These are phyloP conservation scores for Archilochus colubris DNA, from an alignment of 2,113 vertebrate species.

Conservation along the genomic window DNA sequence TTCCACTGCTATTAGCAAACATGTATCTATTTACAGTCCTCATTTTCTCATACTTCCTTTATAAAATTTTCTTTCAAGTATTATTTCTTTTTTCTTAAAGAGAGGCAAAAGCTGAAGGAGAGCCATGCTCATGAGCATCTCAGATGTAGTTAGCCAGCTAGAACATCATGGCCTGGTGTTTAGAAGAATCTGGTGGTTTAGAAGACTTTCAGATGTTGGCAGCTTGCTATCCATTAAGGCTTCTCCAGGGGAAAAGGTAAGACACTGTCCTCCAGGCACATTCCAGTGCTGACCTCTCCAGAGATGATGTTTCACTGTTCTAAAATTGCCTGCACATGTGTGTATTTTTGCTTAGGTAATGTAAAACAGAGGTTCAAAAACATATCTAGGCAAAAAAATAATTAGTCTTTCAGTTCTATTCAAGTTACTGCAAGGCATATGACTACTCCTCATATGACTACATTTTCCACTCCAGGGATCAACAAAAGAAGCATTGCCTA, in stretches of 20 bases:
- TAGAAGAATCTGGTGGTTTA: background rate
- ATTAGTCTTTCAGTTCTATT: background rate
- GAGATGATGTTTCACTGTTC: background rate
- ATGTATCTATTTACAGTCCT: background rate
- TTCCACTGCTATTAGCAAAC: background rate
- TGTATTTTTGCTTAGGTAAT: background rate
- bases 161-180: background rate
- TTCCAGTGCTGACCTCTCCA: background rate
- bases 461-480: background rate
- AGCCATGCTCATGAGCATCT: background rate
- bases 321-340: background rate
- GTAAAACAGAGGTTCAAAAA: background rate
- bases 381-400: background rate
- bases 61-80: background rate
- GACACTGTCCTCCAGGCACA: background rate
- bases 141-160: background rate
- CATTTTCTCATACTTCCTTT: background rate
- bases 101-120: background rate
- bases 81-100: background rate
- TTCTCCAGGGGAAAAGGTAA: background rate
- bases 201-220: background rate
- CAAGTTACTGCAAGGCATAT: background rate
- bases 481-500: background rate
- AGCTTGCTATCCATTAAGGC: background rate
- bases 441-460: background rate